Percentiles rank a stretch among this genome's conserved stretches.
phyloP scores from a whole-genome alignment of 2,797 vertebrate genomes.

The Ambastaia sidthimunki region DNA sequence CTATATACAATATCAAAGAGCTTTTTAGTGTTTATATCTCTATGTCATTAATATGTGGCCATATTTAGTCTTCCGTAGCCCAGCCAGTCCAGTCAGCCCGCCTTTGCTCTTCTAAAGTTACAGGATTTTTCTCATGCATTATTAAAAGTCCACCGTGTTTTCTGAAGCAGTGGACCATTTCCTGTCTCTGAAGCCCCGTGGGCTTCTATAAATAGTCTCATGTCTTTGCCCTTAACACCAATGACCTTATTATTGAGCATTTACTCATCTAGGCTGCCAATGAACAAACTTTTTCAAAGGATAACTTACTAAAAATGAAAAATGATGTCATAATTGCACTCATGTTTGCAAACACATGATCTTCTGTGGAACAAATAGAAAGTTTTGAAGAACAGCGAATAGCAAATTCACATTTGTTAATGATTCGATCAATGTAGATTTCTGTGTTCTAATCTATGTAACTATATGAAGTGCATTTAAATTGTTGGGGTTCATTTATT shows the following conservation, averaged over 20 bases:
- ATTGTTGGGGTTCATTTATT: neutral
- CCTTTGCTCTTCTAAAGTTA: slow-evolving; percentile 53
- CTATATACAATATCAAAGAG: neutral
- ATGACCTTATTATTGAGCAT: slow-evolving; percentile 46
- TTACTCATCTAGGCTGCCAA: slow-evolving; percentile 9
- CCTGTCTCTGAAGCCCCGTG: slow-evolving; percentile 52
- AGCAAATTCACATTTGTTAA: too few species aligned
- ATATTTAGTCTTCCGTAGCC: slow-evolving; percentile 1
- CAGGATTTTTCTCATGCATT: slow-evolving; percentile 58
- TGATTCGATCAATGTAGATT: too few species aligned
- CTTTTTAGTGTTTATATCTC: neutral
- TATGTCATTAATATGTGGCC: slow-evolving; percentile 10
- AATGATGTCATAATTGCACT: too few species aligned
- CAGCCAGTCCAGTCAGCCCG: slow-evolving; percentile 1
- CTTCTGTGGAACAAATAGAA: too few species aligned
- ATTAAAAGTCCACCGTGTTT: slow-evolving; percentile 64
- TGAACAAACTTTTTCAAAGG: slow-evolving; percentile 24
- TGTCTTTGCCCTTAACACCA: slow-evolving; percentile 45
- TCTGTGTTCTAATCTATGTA: too few species aligned
- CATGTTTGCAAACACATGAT: too few species aligned
- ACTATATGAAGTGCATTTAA: too few species aligned
- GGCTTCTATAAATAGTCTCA: slow-evolving; percentile 58
- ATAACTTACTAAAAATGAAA: neutral
- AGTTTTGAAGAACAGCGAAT: too few species aligned
- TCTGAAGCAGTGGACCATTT: slow-evolving; percentile 58